Evolutionary conservation across 2,888 invertebrate genomes (phyloP).

Genomic region (Sinelater perroti): DNA sequence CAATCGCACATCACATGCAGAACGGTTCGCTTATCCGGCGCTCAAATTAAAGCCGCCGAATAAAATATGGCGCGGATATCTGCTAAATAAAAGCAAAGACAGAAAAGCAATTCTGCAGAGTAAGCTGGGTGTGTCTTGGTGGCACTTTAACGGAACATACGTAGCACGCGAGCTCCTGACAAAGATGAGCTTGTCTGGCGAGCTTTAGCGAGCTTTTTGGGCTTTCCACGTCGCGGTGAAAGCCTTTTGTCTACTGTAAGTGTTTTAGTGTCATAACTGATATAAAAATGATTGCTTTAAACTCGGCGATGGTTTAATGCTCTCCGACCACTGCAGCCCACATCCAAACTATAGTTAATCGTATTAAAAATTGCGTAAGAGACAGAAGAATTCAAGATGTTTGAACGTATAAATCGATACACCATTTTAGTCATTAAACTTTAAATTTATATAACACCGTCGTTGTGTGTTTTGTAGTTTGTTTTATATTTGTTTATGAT

Average conservation of each 20-base stretch:
- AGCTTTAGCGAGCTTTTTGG: conserved; percentile 44
- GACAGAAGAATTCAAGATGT: too few species aligned
- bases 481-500: too few species aligned
- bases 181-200: conserved; percentile 46
- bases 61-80: conserved; percentile 45
- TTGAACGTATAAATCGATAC: too few species aligned
- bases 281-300: conserved; percentile 30
- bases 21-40: too few species aligned
- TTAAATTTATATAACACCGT: too few species aligned
- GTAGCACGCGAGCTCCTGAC: conserved; percentile 47
- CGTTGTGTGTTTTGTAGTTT: too few species aligned
- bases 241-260: conserved; percentile 41
- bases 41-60: too few species aligned
- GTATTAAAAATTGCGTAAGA: too few species aligned
- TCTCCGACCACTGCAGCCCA: too few species aligned
- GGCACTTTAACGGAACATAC: conserved; percentile 51
- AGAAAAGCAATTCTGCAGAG: conserved; percentile 53
- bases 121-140: conserved; percentile 54
- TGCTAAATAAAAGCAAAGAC: conserved; percentile 47
- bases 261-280: conserved; percentile 40
- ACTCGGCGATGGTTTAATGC: not conserved
- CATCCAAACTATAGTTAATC: too few species aligned
- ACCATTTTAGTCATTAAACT: too few species aligned
- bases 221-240: conserved; percentile 42
- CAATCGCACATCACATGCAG: too few species aligned